These are phyloP conservation scores for Phaedon cochleariae DNA, from an alignment of 2,888 invertebrate species.

Conservation along the genomic window DNA sequence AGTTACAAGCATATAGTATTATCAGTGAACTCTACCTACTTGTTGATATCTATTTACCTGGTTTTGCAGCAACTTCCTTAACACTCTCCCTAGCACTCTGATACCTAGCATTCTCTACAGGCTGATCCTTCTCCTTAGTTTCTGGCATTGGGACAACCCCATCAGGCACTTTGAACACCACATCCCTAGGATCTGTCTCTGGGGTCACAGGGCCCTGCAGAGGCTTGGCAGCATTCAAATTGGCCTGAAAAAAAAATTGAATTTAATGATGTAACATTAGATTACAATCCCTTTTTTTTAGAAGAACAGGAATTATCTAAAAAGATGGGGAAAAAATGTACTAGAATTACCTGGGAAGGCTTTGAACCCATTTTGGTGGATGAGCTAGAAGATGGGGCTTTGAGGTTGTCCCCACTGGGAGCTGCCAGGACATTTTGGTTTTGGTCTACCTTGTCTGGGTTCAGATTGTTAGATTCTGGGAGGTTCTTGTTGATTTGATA, in stretches of 20 bases:
- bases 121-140: slow-evolving; percentile 47
- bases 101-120: slow-evolving; percentile 58
- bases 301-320: too few relatives aligned
- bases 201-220: slow-evolving; percentile 53
- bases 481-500: slow-evolving; percentile 33
- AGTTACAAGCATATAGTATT: too few relatives aligned
- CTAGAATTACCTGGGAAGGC: slow-evolving; percentile 49
- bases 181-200: slow-evolving; percentile 46
- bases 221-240: slow-evolving; percentile 52
- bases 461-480: slow-evolving; percentile 21
- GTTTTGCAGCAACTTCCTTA: slow-evolving; percentile 25
- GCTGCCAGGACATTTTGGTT: slow-evolving; percentile 43
- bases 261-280: too few relatives aligned
- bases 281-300: too few relatives aligned
- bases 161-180: slow-evolving; percentile 32
- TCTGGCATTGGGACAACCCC: slow-evolving; percentile 51
- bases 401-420: slow-evolving; percentile 39
- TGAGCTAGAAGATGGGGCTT: slow-evolving; percentile 38
- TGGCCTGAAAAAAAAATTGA: too few relatives aligned
- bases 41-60: slow-evolving; percentile 27
- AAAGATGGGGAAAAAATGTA: too few relatives aligned
- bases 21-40: too few relatives aligned
- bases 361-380: slow-evolving; percentile 46
- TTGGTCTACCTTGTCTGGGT: slow-evolving; percentile 25
- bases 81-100: slow-evolving; percentile 55